Percentiles rank a stretch among this genome's conserved stretches.
Conservation (phyloP, 2,797 vertebrate genomes). For the Sparus aurata region DNA sequence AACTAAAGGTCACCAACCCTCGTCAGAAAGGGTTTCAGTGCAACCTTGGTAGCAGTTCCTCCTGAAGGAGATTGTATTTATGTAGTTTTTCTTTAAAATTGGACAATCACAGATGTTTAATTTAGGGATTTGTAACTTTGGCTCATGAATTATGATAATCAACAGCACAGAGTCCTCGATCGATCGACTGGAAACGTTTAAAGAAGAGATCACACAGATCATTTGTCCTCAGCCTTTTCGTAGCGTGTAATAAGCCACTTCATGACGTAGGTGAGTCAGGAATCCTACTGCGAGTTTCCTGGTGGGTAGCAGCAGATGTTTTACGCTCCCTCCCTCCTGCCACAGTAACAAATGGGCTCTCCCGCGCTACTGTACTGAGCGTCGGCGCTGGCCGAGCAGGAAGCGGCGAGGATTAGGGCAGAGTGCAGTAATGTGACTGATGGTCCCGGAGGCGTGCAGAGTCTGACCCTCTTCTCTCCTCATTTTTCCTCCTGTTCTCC, state of each 20-base stretch:
- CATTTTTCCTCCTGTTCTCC: slow-evolving; percentile 21
- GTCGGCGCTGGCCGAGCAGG: slow-evolving; percentile 29
- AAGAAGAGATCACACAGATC: too few species aligned
- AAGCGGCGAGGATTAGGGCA: slow-evolving; percentile 43
- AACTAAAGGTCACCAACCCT: too few species aligned
- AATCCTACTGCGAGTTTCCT: neutral
- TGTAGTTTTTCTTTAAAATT: too few species aligned
- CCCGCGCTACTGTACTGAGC: slow-evolving; percentile 49
- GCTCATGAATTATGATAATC: too few species aligned
- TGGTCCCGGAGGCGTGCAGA: slow-evolving; percentile 12
- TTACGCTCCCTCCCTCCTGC: neutral
- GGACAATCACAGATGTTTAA: too few species aligned
- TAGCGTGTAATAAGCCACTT: neutral
- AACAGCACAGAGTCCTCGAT: too few species aligned
- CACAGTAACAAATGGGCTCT: slow-evolving; percentile 8
- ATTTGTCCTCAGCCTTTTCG: neutral
- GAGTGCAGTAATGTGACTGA: slow-evolving; percentile 27
- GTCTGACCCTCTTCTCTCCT: slow-evolving; percentile 14
- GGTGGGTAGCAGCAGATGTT: slow-evolving; percentile 33
- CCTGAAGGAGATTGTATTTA: too few species aligned
- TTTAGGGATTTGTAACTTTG: too few species aligned
- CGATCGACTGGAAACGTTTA: too few species aligned
- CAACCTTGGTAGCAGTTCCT: too few species aligned
- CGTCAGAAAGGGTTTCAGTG: too few species aligned
- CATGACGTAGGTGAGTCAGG: slow-evolving; percentile 6